Conservation (phyloP, 2,888 invertebrate species). For the Noctua fimbriata region DNA sequence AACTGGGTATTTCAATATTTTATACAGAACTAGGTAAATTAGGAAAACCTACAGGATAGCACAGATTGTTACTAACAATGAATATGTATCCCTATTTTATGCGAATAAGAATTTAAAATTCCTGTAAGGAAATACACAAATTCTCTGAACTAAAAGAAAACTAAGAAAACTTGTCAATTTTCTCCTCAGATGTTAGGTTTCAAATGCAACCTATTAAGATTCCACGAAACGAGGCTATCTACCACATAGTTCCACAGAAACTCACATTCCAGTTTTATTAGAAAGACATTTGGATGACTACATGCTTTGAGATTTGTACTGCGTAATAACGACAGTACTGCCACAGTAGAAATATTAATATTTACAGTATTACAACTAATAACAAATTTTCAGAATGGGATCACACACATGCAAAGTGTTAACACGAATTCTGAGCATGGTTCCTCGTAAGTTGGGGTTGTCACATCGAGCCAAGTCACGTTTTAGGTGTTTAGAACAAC, state of each 20-base stretch:
- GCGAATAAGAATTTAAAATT: not conserved
- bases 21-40: not conserved
- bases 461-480: not conserved
- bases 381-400: not conserved
- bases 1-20: not conserved
- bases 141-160: not conserved
- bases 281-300: slow-evolving; percentile 59
- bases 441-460: not conserved
- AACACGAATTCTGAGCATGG: not conserved
- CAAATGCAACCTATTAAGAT: slow-evolving; percentile 15
- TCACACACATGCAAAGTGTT: not conserved
- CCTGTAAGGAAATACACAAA: not conserved
- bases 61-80: not conserved
- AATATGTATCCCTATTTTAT: not conserved
- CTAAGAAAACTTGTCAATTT: slow-evolving; percentile 1
- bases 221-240: slow-evolving; percentile 38
- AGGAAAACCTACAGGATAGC: not conserved
- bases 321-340: slow-evolving; percentile 41
- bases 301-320: slow-evolving; percentile 39
- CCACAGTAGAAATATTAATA: not conserved
- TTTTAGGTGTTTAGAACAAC: no score
- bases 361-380: not conserved
- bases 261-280: slow-evolving; percentile 42
- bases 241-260: slow-evolving; percentile 52
- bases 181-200: slow-evolving; percentile 33